Conservation (phyloP, 2,888 invertebrate species). For the Hemistola chrysoprasaria region DNA sequence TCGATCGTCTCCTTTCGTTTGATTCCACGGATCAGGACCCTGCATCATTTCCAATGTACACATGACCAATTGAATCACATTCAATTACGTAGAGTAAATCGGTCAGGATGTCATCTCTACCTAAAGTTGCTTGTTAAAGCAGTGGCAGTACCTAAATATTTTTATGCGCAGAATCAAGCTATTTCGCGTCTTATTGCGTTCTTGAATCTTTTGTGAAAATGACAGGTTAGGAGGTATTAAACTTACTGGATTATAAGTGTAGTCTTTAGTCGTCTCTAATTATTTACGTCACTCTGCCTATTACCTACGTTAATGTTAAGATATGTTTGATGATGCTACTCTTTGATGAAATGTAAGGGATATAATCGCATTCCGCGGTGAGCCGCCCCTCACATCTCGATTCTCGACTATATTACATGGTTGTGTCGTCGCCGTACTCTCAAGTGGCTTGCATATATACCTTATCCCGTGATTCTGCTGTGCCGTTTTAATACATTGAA, state of each 20-base stretch:
- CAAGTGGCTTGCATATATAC: slow-evolving; percentile 45
- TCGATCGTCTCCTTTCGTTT: slow-evolving; percentile 39
- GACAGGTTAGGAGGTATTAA: no score
- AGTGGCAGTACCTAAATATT: slow-evolving; percentile 20
- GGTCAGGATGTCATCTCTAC: slow-evolving; percentile 54
- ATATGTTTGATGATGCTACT: slow-evolving; percentile 35
- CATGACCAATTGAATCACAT: slow-evolving; percentile 58
- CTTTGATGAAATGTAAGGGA: slow-evolving; percentile 58
- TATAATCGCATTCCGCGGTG: slow-evolving; percentile 69
- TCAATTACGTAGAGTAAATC: slow-evolving; percentile 56
- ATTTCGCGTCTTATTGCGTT: slow-evolving; percentile 28
- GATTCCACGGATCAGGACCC: slow-evolving; percentile 38
- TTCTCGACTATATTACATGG: slow-evolving; percentile 45
- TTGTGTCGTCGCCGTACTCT: slow-evolving; percentile 38
- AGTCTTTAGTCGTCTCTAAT: no score
- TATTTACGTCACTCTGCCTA: slow-evolving; percentile 7
- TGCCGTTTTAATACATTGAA: slow-evolving; percentile 8
- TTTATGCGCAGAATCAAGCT: no score
- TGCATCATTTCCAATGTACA: slow-evolving; percentile 47
- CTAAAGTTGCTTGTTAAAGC: slow-evolving; percentile 33
- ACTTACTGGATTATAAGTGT: no score
- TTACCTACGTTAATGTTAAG: slow-evolving; percentile 28
- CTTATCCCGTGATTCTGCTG: slow-evolving; percentile 18
- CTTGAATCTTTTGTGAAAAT: background rate
- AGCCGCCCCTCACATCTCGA: slow-evolving; percentile 37